phyloP scores from a whole-genome alignment of 92 coral and sea anemone species.

The Umimayanthus kanabou region DNA sequence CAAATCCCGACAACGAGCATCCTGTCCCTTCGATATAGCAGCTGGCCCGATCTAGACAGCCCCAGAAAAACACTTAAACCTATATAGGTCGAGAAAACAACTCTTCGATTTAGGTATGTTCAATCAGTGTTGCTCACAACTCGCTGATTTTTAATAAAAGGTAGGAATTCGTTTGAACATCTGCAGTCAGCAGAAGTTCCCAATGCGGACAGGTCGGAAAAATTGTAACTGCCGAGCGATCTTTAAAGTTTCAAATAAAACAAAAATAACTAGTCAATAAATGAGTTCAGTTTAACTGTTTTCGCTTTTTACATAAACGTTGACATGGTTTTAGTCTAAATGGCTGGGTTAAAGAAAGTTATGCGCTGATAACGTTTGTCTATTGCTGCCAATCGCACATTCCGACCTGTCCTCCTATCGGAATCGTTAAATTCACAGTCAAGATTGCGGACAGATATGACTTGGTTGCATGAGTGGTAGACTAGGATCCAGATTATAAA shows the following conservation, averaged over 20 bases:
- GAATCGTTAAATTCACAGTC: neutral
- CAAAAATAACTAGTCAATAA: no score
- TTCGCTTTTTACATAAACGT: neutral
- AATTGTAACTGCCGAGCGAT: neutral
- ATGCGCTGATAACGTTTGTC: neutral
- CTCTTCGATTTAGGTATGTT: no score
- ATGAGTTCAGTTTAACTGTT: neutral
- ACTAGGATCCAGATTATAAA: neutral
- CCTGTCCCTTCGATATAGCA: no score
- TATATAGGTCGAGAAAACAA: no score
- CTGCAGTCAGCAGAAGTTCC: neutral
- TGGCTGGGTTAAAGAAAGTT: neutral
- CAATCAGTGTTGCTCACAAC: no score
- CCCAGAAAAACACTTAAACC: no score
- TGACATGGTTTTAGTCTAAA: neutral
- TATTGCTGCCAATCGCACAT: neutral
- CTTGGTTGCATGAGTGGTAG: neutral
- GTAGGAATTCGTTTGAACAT: no score
- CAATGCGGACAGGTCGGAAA: neutral
- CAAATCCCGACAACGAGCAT: no score
- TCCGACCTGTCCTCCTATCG: neutral
- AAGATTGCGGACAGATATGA: no score
- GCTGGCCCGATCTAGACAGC: no score
- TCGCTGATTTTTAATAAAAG: no score
- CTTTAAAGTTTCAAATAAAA: no score